These are phyloP conservation scores for Brachyopa scutellaris DNA, from an alignment of 2,888 invertebrate species.

Conservation along the genomic window DNA sequence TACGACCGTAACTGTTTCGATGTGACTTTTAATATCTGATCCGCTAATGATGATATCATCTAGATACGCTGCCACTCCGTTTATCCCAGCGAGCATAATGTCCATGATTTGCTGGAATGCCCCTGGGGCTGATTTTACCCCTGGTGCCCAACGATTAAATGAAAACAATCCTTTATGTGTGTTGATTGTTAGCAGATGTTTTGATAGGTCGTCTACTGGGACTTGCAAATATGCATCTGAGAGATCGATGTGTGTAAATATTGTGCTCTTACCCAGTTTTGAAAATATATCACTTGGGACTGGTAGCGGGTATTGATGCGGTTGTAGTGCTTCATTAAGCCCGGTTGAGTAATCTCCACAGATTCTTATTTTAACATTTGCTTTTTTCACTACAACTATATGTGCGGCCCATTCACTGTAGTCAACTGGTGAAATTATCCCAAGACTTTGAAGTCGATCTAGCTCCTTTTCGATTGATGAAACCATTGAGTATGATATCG, in stretches of 20 bases:
- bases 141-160: slow-evolving; percentile 8
- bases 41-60: background rate
- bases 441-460: slow-evolving; percentile 47
- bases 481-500: slow-evolving; percentile 66
- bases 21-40: slow-evolving; percentile 1
- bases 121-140: slow-evolving; percentile 49
- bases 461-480: slow-evolving; percentile 63
- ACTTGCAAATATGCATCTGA: slow-evolving; percentile 69
- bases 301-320: slow-evolving; percentile 54
- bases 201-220: slow-evolving; percentile 59
- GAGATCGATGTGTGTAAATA: slow-evolving; percentile 63
- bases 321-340: slow-evolving; percentile 49
- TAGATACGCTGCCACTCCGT: slow-evolving; percentile 29
- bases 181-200: slow-evolving; percentile 47
- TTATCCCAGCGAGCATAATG: slow-evolving; percentile 42
- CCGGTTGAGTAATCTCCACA: slow-evolving; percentile 72
- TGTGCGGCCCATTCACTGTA: slow-evolving; percentile 73
- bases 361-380: slow-evolving; percentile 61
- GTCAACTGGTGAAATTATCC: slow-evolving; percentile 67
- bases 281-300: slow-evolving; percentile 43
- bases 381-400: slow-evolving; percentile 49
- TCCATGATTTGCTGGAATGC: slow-evolving; percentile 70
- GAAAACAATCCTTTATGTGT: slow-evolving; percentile 43
- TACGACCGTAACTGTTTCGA: slow-evolving; percentile 15
- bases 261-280: slow-evolving; percentile 1